phyloP scores from a whole-genome alignment of 2,888 invertebrate genomes.

The Phalangium opilio region DNA sequence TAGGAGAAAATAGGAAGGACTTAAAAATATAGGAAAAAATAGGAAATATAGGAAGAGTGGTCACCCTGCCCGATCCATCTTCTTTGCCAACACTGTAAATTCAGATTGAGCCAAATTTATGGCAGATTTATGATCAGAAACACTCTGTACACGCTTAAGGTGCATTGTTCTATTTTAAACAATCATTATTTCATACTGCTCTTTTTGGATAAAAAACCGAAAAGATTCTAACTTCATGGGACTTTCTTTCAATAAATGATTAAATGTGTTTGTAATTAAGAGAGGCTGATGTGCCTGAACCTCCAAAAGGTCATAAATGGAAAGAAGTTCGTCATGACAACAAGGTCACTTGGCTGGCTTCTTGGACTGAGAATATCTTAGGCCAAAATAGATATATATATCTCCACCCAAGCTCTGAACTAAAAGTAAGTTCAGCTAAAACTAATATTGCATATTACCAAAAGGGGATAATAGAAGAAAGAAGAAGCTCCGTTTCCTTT shows the following conservation, averaged over 20 bases:
- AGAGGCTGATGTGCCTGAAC: conserved; percentile 2
- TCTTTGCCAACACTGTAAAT: too few relatives aligned
- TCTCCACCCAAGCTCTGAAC: neutral
- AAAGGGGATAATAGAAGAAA: too few relatives aligned
- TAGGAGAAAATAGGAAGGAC: too few relatives aligned
- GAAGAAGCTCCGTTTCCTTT: too few relatives aligned
- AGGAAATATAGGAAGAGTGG: too few relatives aligned
- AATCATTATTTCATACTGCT: neutral
- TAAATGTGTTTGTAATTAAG: too few relatives aligned
- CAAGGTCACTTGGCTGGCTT: conserved; percentile 7
- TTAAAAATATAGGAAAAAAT: too few relatives aligned
- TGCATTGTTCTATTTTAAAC: conserved; percentile 1
- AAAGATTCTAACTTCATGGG: too few relatives aligned
- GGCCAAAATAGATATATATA: conserved; percentile 1
- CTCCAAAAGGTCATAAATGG: conserved; percentile 4
- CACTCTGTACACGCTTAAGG: neutral
- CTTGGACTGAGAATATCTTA: conserved; percentile 5
- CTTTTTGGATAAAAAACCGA: too few relatives aligned
- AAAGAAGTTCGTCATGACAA: conserved; percentile 5
- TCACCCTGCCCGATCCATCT: too few relatives aligned
- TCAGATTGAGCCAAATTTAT: too few relatives aligned
- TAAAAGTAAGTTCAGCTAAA: neutral
- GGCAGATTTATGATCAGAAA: neutral
- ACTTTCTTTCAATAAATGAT: too few relatives aligned
- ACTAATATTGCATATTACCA: neutral